Base-by-base conservation (phyloP, 1,140 invertebrate species). In the Campoletis sonorensis region DNA sequence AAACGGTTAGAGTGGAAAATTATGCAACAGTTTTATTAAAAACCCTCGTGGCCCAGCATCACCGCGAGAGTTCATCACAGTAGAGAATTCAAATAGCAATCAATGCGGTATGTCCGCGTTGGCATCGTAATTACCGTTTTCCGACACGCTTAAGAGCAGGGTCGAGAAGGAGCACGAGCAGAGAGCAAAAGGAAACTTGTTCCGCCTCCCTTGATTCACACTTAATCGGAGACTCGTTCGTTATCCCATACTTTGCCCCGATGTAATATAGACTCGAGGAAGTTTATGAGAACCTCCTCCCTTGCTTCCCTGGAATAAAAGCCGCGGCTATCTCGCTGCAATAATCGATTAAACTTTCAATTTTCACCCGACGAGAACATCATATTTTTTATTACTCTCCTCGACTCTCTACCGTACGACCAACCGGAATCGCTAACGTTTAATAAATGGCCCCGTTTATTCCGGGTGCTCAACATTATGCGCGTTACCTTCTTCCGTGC, bases 61-160 rank as follows among this genome's bases (percentile, higher is more conserved):
- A 85, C 82, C 77, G 82, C 77, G 82, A 81, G 82, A 84, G 84
- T 82, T 86, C 79, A 85, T 86, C 80, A 81, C 77, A 82, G 81
- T 68, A 72, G 61, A 81, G 86, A 86, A 86, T 86, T 86, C 83
- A 81, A 85, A 86, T 86, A 83, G 85, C 84, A 85, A 85, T 84
- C 75, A 85, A 82, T 70, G 30, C 27, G 58, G 80, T 79, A 79
- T 85, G 85, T 80, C 85, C 83, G 79, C 83, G 79, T 81, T 79
- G 73, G 71, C 79, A 83, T 83, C 84, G 33, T 86, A 86, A 85
- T 86, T 85, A 83, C 68, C 18, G 49, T 81, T 72, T 68, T 64
- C 75, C 11, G 8, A 26, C 51, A 76, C n/a, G n/a, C n/a, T 51
- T 80, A 21, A 80, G 79, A 71, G 45, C n/a, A 13, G 23, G 30